Conservation (phyloP, 2,113 vertebrate genomes). For the Mus spicilegus region DNA sequence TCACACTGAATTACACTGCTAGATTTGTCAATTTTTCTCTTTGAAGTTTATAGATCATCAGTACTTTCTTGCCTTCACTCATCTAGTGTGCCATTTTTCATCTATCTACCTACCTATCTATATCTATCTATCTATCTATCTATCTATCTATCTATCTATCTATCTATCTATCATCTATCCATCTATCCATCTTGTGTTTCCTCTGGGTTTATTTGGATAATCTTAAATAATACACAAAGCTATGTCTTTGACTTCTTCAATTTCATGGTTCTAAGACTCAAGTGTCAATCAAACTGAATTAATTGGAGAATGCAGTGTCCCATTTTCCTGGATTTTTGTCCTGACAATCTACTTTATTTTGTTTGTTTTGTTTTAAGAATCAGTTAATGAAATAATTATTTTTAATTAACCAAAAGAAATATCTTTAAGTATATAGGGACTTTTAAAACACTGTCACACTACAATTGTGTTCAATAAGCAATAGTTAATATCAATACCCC, state of each 20-base stretch:
- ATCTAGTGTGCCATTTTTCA: neutral
- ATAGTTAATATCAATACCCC: neutral
- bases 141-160: neutral
- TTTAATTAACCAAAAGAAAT: neutral
- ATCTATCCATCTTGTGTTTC: neutral
- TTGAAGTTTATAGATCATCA: neutral
- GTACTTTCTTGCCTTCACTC: neutral
- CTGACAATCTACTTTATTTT: neutral
- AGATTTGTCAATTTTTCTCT: neutral
- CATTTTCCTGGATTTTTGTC: neutral
- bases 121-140: neutral
- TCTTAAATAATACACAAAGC: neutral
- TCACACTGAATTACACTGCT: neutral
- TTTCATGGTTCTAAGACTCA: neutral
- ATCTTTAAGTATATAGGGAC: neutral
- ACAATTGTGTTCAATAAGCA: conserved; percentile 6
- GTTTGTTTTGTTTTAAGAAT: conserved; percentile 13
- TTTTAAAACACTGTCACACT: neutral
- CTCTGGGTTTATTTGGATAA: neutral
- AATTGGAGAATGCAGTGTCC: neutral
- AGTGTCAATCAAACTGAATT: neutral
- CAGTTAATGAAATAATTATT: neutral
- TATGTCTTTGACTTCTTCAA: neutral
- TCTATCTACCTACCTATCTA: too few species aligned
- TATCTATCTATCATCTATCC: neutral